Evolutionary conservation across 2,113 vertebrate species (phyloP).

Genomic region (Hiodon tergisus): DNA sequence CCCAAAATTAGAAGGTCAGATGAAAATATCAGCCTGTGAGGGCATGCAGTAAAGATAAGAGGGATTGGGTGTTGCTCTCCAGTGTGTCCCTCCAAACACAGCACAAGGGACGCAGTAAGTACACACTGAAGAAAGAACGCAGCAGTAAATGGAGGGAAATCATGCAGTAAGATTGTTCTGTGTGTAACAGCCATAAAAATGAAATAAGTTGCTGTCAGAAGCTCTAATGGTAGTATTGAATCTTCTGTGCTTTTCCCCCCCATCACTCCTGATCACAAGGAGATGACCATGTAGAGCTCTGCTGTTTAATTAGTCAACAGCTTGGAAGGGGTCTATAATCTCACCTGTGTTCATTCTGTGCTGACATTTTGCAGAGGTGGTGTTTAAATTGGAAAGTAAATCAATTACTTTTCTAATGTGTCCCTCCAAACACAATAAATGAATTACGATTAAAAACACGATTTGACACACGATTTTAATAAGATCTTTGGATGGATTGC

Average conservation of each 20-base stretch:
- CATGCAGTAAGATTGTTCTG: too few relatives aligned
- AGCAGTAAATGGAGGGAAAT: conserved; percentile 38
- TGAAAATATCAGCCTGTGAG: not conserved
- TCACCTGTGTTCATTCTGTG: too few relatives aligned
- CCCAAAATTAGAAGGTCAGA: not conserved
- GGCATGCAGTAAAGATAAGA: not conserved
- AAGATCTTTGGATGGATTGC: not conserved
- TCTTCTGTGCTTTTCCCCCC: not conserved
- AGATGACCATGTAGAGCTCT: not conserved
- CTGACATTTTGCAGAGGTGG: too few relatives aligned
- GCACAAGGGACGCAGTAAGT: conserved; percentile 45
- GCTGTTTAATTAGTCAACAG: not conserved
- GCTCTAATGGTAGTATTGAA: conserved; percentile 2
- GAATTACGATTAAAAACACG: too few relatives aligned
- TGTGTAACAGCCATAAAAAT: too few relatives aligned
- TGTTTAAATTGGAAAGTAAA: too few relatives aligned
- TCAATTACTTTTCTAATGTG: too few relatives aligned
- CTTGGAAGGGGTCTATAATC: not conserved
- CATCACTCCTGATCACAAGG: not conserved
- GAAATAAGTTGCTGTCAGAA: not conserved
- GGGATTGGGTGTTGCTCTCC: conserved; percentile 22
- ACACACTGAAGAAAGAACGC: conserved; percentile 46
- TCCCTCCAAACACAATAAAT: too few relatives aligned
- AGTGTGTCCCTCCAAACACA: conserved; percentile 37
- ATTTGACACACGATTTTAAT: not conserved